Evolutionary conservation across 2,888 invertebrate species (phyloP).

Genomic region (Hydrotaea cyrtoneurina): DNA sequence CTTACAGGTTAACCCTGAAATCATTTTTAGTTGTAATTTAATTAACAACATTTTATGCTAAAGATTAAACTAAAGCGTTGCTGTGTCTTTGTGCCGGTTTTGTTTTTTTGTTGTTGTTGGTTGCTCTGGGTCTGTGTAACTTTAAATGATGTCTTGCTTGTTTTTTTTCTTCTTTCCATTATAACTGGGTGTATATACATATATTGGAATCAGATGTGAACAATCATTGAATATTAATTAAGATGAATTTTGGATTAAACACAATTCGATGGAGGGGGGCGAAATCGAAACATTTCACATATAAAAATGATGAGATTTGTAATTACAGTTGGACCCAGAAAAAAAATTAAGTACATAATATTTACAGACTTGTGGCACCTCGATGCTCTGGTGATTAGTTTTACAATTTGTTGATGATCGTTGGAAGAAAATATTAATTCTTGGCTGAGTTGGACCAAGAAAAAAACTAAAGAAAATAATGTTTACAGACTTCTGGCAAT

Average conservation of each 20-base stretch:
- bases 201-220: not conserved
- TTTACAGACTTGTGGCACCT: too few relatives aligned
- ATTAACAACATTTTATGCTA: conserved; percentile 50
- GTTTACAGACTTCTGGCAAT: too few relatives aligned
- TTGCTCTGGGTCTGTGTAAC: not conserved
- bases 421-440: too few relatives aligned
- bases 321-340: not conserved
- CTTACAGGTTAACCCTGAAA: conserved; percentile 63
- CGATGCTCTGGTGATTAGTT: too few relatives aligned
- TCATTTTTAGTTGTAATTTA: conserved; percentile 59
- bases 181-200: too few relatives aligned
- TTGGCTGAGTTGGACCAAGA: not conserved
- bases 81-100: not conserved
- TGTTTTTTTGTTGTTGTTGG: not conserved
- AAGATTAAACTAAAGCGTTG: conserved; percentile 6
- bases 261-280: not conserved
- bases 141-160: not conserved
- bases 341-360: too few relatives aligned
- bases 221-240: conserved; percentile 12
- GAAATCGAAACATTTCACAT: not conserved
- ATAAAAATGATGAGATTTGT: not conserved
- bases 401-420: too few relatives aligned
- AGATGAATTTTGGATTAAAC: not conserved
- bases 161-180: conserved; percentile 2
- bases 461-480: not conserved